Conservation (phyloP, 2,113 vertebrate species). For the Actenoides hombroni region DNA sequence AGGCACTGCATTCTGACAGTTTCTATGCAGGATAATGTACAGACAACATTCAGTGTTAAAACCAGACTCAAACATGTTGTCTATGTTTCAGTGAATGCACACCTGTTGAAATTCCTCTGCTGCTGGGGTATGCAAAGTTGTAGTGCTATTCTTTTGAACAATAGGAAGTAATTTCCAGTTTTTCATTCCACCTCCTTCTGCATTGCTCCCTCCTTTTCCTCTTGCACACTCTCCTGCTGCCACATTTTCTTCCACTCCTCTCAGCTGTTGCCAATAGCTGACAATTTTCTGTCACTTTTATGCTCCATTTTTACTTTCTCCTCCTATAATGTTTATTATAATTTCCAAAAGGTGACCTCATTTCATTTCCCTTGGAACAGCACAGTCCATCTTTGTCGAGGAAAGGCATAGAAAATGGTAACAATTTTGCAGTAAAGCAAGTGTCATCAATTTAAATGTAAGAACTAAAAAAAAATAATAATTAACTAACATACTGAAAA, state of each 20-base stretch:
- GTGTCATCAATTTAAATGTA: not conserved
- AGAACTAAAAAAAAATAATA: not conserved
- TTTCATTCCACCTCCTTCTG: not conserved
- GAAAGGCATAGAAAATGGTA: not conserved
- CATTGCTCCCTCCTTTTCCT: not conserved
- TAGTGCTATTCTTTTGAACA: not conserved
- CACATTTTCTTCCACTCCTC: not conserved
- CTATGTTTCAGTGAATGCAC: not conserved
- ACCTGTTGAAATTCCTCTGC: not conserved
- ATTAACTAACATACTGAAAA: not conserved
- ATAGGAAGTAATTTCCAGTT: not conserved
- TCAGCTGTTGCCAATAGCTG: not conserved
- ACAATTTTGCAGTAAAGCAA: not conserved
- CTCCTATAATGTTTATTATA: not conserved
- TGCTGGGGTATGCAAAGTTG: not conserved
- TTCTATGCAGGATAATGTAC: not conserved
- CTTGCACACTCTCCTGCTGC: not conserved
- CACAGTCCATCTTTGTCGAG: not conserved
- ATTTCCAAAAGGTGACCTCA: not conserved
- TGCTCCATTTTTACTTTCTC: not conserved
- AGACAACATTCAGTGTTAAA: not conserved
- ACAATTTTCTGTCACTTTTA: not conserved
- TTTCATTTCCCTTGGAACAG: not conserved
- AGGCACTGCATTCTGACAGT: not conserved
- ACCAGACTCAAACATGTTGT: not conserved